Conservation (phyloP, 2,888 invertebrate genomes). For the Petrolisthes cinctipes region DNA sequence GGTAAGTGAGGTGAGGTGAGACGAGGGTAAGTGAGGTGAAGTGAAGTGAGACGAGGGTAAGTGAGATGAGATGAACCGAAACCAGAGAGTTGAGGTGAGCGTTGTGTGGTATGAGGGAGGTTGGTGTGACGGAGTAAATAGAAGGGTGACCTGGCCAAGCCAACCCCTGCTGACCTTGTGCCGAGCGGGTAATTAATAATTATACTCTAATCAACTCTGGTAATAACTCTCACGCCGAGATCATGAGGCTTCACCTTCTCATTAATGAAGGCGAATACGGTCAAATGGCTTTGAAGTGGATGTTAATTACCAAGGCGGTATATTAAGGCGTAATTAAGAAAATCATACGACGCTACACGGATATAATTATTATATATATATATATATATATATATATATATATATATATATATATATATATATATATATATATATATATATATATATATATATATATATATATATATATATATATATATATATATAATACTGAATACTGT, state of each 20-base stretch:
- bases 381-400: too few relatives aligned
- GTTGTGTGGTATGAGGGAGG: conserved; percentile 15
- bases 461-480: not conserved
- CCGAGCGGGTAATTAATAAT: conserved; percentile 46
- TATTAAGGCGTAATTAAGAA: conserved; percentile 36
- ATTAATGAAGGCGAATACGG: conserved; percentile 38
- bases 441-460: not conserved
- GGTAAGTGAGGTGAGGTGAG: not conserved
- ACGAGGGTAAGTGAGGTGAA: not conserved
- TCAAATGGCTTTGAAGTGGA: conserved; percentile 31
- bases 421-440: not conserved
- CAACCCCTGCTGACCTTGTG: conserved; percentile 27
- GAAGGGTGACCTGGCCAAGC: conserved; percentile 4
- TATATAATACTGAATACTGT: not conserved
- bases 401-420: too few relatives aligned
- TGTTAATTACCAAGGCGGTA: conserved; percentile 33
- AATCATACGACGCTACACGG: not conserved
- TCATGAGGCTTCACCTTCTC: conserved; percentile 42
- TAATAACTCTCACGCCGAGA: conserved; percentile 41
- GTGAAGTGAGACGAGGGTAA: not conserved
- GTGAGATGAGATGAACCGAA: not conserved
- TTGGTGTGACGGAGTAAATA: too few relatives aligned
- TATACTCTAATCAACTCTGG: conserved; percentile 48
- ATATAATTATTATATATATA: not conserved
- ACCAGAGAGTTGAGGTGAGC: not conserved